Evolutionary conservation across 2,888 invertebrate species (phyloP).

Genomic region (Conistra vaccinii): DNA sequence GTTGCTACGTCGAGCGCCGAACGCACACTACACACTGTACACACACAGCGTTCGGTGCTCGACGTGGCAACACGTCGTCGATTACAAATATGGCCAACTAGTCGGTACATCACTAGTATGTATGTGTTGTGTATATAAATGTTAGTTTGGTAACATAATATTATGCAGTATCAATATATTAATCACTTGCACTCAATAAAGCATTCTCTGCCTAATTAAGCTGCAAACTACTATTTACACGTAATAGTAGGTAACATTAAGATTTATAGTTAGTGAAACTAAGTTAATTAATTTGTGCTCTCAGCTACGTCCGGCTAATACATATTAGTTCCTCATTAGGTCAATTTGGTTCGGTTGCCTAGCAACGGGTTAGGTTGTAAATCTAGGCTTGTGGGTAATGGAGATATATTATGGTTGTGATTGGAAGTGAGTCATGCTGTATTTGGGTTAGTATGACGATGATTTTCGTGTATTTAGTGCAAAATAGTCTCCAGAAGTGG

Average conservation of each 20-base stretch:
- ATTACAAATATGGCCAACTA: no score
- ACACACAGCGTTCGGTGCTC: no score
- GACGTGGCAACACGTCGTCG: no score
- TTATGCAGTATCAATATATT: conserved; percentile 4
- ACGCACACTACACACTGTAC: no score
- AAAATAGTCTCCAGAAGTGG: no score
- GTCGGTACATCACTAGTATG: no score
- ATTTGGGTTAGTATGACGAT: neutral
- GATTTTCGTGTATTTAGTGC: no score
- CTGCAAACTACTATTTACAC: conserved; percentile 57
- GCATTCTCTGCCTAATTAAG: conserved; percentile 56
- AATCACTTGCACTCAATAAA: conserved; percentile 56
- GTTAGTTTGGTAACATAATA: no score
- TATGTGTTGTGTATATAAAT: no score
- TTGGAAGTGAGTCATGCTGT: conserved; percentile 2
- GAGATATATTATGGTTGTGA: conserved; percentile 42
- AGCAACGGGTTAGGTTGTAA: conserved; percentile 49
- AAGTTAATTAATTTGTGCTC: conserved; percentile 76
- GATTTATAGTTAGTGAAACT: conserved; percentile 74
- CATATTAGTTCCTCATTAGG: conserved; percentile 75
- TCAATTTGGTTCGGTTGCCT: conserved; percentile 64
- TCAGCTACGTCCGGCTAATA: conserved; percentile 70
- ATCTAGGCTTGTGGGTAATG: conserved; percentile 49
- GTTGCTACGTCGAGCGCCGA: no score
- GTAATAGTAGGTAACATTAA: conserved; percentile 49